These are phyloP conservation scores for Drosophila fulvimacula DNA, from an alignment of 2,888 invertebrate genomes.

Conservation along the genomic window DNA sequence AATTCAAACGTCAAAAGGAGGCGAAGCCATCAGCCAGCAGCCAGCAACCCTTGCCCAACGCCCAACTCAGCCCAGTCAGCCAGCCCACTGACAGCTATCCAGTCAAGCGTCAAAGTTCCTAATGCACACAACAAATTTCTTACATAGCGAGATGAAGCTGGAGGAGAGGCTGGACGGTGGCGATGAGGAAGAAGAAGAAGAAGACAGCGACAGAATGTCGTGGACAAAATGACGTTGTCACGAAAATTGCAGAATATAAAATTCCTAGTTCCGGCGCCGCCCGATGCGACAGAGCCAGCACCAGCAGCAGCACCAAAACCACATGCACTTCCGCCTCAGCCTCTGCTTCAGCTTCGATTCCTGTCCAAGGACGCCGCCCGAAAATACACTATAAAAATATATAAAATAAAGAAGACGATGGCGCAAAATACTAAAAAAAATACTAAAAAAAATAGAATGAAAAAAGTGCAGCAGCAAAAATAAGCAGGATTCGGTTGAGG, in stretches of 20 bases:
- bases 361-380: conserved; percentile 70
- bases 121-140: conserved; percentile 83
- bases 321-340: conserved; percentile 58
- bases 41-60: conserved; percentile 28
- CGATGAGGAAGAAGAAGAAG: conserved; percentile 12
- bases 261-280: conserved; percentile 75
- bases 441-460: conserved; percentile 13
- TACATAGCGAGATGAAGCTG: conserved; percentile 44
- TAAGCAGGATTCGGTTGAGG: conserved; percentile 18
- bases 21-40: conserved; percentile 27
- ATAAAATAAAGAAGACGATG: conserved; percentile 58
- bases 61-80: conserved; percentile 17
- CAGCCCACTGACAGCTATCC: conserved; percentile 77
- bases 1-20: conserved; percentile 81
- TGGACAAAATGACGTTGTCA: conserved; percentile 83
- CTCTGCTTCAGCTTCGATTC: conserved; percentile 75
- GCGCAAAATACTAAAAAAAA: conserved; percentile 53
- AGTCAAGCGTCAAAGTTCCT: conserved; percentile 83
- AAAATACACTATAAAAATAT: conserved; percentile 74
- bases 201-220: conserved; percentile 64
- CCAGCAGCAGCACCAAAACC: conserved; percentile 54
- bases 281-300: conserved; percentile 39
- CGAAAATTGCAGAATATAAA: conserved; percentile 83
- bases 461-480: conserved; percentile 36
- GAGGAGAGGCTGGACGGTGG: conserved; percentile 52